Conservation (phyloP, 2,888 invertebrate species). For the Leucozona laternaria region DNA sequence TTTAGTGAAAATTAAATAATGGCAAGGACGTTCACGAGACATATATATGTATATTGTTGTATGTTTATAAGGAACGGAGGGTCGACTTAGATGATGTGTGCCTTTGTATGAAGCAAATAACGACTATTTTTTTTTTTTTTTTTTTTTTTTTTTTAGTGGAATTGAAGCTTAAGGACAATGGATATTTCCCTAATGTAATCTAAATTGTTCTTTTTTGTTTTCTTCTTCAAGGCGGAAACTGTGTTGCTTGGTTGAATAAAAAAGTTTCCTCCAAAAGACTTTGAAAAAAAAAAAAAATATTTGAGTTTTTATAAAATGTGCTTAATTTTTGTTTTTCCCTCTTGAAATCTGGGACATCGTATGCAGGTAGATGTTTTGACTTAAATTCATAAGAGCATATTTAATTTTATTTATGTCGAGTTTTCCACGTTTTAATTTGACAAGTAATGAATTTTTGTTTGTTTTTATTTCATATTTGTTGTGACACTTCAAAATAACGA, state of each 20-base stretch:
- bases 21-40: constrained; percentile 17
- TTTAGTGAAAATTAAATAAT: constrained; percentile 65
- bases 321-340: not conserved
- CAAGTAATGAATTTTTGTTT: not conserved
- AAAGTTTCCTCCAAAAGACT: not conserved
- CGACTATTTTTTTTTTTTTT: not conserved
- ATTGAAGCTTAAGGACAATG: not conserved
- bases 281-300: not conserved
- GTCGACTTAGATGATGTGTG: constrained; percentile 13
- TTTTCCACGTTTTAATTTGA: not conserved
- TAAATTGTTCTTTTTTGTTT: constrained; percentile 6
- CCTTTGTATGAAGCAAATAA: constrained; percentile 4
- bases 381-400: not conserved
- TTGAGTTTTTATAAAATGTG: not conserved
- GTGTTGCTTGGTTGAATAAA: not conserved
- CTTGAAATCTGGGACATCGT: constrained; percentile 49
- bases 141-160: not conserved
- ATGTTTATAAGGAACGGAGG: constrained; percentile 3
- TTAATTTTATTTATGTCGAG: not conserved
- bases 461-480: not conserved
- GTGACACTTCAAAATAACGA: constrained; percentile 6
- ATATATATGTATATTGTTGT: not conserved
- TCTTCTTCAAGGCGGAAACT: not conserved
- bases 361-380: constrained; percentile 14
- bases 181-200: constrained; percentile 26